Percentiles rank a stretch among this genome's conserved stretches.
Evolutionary conservation across 35 echinoderm and acorn worm species (phyloP).

Genomic region (Stichopus chloronotus): DNA sequence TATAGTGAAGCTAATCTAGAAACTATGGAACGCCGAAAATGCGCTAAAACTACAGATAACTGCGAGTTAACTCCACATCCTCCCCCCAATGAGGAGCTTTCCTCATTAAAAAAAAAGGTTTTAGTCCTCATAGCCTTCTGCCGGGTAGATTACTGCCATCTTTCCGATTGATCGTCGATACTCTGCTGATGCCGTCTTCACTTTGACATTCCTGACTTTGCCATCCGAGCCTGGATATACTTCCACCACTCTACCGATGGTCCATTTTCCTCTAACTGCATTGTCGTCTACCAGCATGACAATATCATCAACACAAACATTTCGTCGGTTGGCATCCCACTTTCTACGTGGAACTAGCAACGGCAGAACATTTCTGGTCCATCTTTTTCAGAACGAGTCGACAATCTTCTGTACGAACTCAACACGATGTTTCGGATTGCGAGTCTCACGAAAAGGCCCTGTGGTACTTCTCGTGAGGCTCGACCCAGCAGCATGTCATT

Average conservation of each 20-base stretch:
- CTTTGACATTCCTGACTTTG: conserved; percentile 57
- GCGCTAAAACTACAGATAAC: too few relatives aligned
- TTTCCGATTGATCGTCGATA: too few relatives aligned
- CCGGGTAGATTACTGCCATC: too few relatives aligned
- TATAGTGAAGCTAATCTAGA: too few relatives aligned
- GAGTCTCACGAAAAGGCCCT: conserved; percentile 61
- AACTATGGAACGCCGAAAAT: too few relatives aligned
- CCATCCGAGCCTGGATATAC: conserved; percentile 71
- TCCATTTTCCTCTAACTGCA: conserved; percentile 69
- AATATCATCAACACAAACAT: conserved; percentile 51
- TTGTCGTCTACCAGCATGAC: conserved; percentile 52
- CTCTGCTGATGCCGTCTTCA: conserved; percentile 70
- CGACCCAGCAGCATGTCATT: conserved; percentile 64
- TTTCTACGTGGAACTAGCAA: conserved; percentile 52
- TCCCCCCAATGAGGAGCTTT: too few relatives aligned
- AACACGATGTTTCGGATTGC: conserved; percentile 53
- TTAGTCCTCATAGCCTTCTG: too few relatives aligned
- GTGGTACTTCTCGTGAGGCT: conserved; percentile 42
- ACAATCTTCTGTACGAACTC: conserved; percentile 74
- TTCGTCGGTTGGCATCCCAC: conserved; percentile 40
- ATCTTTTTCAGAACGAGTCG: conserved; percentile 71
- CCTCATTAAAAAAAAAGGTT: too few relatives aligned
- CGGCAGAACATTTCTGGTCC: conserved; percentile 65
- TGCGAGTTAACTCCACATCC: too few relatives aligned
- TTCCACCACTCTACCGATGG: conserved; percentile 50